Evolutionary conservation across 2,888 invertebrate genomes (phyloP), one percentile per base, ranked within the genome.

Genomic region (Rosalia funebris): DNA sequence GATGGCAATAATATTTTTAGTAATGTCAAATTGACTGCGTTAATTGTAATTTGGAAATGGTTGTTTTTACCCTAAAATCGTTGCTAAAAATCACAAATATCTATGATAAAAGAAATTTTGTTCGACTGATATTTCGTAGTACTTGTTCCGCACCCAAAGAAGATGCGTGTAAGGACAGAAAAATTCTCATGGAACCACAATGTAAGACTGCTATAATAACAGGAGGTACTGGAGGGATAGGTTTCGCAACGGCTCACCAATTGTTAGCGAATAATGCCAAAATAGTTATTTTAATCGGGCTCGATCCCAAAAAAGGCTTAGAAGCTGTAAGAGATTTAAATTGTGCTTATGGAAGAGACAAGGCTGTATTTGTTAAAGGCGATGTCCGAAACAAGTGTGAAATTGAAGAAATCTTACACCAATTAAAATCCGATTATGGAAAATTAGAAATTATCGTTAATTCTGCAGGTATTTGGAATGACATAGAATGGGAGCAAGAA

Each of bases 161-260:
- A 42, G 42, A 42, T 16, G 17, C 10, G 7, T 53, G 41, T 16
- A 55, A 52, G 32, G 10, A 53, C 17, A 57, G 37, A 36, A 36
- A 14, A 1, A 12, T 42, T 17, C 32, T 39, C 5, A 44, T 63
- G 60, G 63, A 65, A 0, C 58, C 58, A 1, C 32, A 36, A 19
- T 60, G 61, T 39, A 83, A 81, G 69, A 78, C 81, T 11, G 83
- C 82, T 1, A 71, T 84, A n/a, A 74, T 84, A n/a, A 79, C 82
- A 11, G 83, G 83, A 1, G 84, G 82, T 12, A 77, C 81, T 1
- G 77, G 78, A 16, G 83, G 82, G 1, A 82, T 83, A 37, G 84
- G 84, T 5, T 78, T 79, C 48, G 78, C 80, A 1, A 81, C 82
- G 20, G 82, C 82, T 9, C 79, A 82, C 63, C 80, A 81, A 57